Percentiles rank a stretch among this genome's conserved stretches.
Evolutionary conservation across 2,797 vertebrate species (phyloP).

Genomic region (Peromyscus nudipes): DNA sequence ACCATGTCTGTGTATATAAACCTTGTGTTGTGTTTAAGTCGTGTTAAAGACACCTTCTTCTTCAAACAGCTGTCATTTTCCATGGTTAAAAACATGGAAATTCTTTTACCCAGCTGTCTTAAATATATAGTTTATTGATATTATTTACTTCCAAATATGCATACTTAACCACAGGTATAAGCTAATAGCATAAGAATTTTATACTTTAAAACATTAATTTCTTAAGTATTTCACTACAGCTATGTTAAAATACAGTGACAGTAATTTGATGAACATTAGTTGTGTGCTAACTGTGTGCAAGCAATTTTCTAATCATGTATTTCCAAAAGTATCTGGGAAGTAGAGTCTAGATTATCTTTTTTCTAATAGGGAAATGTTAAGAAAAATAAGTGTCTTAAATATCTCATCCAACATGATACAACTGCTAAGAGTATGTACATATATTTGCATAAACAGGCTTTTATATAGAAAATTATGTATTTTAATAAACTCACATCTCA

Average conservation of each 20-base stretch:
- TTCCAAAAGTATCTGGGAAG: neutral
- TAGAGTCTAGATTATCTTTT: neutral
- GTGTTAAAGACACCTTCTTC: neutral
- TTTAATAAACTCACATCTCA: conserved; percentile 70
- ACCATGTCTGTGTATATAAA: neutral
- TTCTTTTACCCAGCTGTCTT: neutral
- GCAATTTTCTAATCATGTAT: neutral
- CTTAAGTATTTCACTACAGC: neutral
- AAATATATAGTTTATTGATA: neutral
- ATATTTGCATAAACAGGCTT: conserved; percentile 71
- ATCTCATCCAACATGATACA: conserved; percentile 9
- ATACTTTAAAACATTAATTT: conserved; percentile 53
- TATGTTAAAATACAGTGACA: neutral
- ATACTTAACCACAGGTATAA: neutral
- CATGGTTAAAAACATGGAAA: neutral
- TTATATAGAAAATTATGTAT: conserved; percentile 61
- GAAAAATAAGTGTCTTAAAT: conserved; percentile 39
- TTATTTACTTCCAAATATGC: neutral
- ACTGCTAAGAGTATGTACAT: conserved; percentile 58
- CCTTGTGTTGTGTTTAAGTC: neutral
- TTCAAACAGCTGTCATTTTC: neutral
- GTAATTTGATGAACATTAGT: neutral
- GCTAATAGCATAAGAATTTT: neutral
- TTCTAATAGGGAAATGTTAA: conserved; percentile 39
- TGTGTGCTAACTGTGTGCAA: neutral